Conservation (phyloP, 2,888 invertebrate genomes). For the Melinaea menophilus region DNA sequence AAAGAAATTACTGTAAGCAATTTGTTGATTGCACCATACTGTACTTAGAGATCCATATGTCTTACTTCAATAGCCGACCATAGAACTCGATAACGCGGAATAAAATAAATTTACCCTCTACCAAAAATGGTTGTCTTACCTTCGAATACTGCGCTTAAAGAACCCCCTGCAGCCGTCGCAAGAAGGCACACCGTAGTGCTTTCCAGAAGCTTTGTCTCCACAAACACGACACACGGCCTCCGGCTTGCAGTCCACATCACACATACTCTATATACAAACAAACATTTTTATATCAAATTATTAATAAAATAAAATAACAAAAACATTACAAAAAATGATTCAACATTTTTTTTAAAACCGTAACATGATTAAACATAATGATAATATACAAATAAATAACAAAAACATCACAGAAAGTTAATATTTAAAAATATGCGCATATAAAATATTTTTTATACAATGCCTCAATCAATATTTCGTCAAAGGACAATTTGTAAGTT, state of each 20-base stretch:
- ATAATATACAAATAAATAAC: too few species aligned
- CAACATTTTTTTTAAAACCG: too few species aligned
- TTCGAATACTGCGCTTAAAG: slow-evolving; percentile 94
- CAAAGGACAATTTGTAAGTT: slow-evolving; percentile 42
- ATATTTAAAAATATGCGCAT: slow-evolving; percentile 39
- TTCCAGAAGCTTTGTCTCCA: slow-evolving; percentile 87
- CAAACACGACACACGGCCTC: slow-evolving; percentile 89
- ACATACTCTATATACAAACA: slow-evolving; percentile 2
- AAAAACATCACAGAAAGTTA: not conserved
- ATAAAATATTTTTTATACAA: slow-evolving; percentile 48
- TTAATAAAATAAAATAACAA: too few species aligned
- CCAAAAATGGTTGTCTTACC: slow-evolving; percentile 64
- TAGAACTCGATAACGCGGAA: too few species aligned
- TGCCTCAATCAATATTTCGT: slow-evolving; percentile 59
- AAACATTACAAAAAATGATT: too few species aligned
- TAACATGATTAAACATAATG: too few species aligned
- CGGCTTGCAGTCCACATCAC: slow-evolving; percentile 56
- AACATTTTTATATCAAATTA: not conserved
- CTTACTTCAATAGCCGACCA: too few species aligned
- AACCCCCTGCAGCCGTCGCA: slow-evolving; percentile 93
- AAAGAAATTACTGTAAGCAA: too few species aligned
- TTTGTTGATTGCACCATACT: too few species aligned
- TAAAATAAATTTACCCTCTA: too few species aligned
- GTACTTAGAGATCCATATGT: too few species aligned
- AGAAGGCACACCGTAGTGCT: slow-evolving; percentile 93